Base-by-base conservation (phyloP, 2,888 invertebrate species). In the Parochlus steinenii region DNA sequence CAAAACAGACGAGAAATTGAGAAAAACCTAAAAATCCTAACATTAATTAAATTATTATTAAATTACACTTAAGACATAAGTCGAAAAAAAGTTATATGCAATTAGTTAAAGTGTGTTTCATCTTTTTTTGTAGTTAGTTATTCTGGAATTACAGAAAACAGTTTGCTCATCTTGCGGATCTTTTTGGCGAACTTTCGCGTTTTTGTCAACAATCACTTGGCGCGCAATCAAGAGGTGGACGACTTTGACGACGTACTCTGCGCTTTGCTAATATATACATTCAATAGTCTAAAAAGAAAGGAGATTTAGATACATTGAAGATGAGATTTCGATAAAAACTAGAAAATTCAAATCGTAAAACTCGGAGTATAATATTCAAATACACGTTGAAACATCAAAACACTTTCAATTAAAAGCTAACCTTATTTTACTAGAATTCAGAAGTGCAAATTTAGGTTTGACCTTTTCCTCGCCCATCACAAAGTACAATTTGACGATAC, bases 401-500 rank as follows among this genome's bases (percentile, higher is more conserved):
- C 20, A 10, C 5, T 12, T 24, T 5, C 6, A 25, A 15, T 11
- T 8, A 20, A 5, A 15, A 22, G 18, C 32, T 43, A 39, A 48
- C 48, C 48, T 79, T 50, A 81, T 70, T 66, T 95, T 95, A 63
- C 89, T 89, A 47, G 86, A 82, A 47, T 80, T 80, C 36, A 97
- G 66, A 28, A 73, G 71, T 26, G 69, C 67, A 40, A 93, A 69
- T 53, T 86, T 82, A 3, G 86, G 85, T 48, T 73, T 68, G 55
- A 93, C 69, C 24, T 73, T 66, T 17, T 81, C 82, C 52, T 90
- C 87, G 1, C 93, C 93, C 6, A 90, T 75, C 25, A 78, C 77
- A 52, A 81, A 71, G 50, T 95, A 86, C 47, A 95, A 71, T 30
- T 89, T 85, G 4, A 97, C 95, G 75, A 97, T 87, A 52, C 93